A percentile compares a stretch with the other conserved stretches of the same genome.
Conservation (phyloP, 1,140 invertebrate species). For the Caligus rogercresseyi region DNA sequence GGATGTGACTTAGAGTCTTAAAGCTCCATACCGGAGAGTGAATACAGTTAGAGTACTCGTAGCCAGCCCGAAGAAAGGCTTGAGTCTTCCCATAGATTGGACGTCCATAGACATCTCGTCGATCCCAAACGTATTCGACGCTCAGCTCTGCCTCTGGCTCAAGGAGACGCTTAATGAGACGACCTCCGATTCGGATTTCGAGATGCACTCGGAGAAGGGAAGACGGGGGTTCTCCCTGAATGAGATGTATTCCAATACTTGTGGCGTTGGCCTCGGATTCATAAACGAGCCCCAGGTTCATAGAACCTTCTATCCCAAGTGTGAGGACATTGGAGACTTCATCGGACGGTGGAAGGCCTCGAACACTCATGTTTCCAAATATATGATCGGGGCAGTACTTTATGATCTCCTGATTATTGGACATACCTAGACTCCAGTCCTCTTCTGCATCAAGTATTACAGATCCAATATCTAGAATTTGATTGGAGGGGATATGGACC, state of each 20-base stretch:
- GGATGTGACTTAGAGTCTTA: background rate
- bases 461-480: constrained; percentile 42
- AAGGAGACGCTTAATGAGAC: background rate
- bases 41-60: background rate
- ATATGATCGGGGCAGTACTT: background rate
- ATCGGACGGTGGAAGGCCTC: background rate
- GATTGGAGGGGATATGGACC: constrained; percentile 89
- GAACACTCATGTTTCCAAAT: background rate
- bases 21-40: background rate
- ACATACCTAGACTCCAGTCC: background rate
- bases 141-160: background rate
- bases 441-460: background rate
- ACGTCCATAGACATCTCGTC: background rate
- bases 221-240: background rate
- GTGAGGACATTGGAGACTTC: background rate
- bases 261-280: background rate
- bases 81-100: background rate
- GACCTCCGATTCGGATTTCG: background rate
- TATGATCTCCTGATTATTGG: background rate
- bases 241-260: background rate
- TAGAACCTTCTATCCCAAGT: background rate
- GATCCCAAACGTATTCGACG: background rate
- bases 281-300: background rate
- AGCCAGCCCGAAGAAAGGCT: background rate
- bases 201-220: background rate